These are phyloP conservation scores for Eretmocerus hayati DNA, from an alignment of 2,888 invertebrate genomes.

Conservation along the genomic window DNA sequence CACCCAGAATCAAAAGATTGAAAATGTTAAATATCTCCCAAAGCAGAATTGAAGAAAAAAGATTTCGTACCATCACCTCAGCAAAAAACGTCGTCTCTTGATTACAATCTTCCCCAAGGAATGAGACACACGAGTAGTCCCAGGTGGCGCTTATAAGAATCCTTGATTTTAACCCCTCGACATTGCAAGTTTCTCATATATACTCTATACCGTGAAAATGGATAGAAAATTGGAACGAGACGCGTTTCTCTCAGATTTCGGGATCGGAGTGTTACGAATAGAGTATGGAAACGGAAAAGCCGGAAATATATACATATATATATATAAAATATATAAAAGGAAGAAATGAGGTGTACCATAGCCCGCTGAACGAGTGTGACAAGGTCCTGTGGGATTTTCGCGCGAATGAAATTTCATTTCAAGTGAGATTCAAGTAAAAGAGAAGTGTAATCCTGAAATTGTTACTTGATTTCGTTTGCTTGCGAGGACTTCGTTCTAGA, in stretches of 20 bases:
- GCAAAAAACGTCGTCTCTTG: too few relatives aligned
- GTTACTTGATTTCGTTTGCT: constrained; percentile 36
- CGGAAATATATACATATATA: background rate
- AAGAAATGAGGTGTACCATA: background rate
- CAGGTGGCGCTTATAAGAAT: constrained; percentile 26
- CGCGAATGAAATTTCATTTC: constrained; percentile 38
- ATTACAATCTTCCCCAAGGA: background rate
- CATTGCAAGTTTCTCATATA: background rate
- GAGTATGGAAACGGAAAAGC: too few relatives aligned
- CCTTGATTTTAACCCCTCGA: too few relatives aligned
- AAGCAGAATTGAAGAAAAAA: too few relatives aligned
- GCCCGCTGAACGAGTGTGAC: background rate
- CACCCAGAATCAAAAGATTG: too few relatives aligned
- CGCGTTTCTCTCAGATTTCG: constrained; percentile 25
- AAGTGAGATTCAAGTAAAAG: constrained; percentile 14
- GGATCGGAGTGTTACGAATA: too few relatives aligned
- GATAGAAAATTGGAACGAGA: background rate
- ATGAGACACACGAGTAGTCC: too few relatives aligned
- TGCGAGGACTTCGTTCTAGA: constrained; percentile 7
- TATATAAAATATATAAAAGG: background rate
- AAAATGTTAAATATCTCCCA: too few relatives aligned
- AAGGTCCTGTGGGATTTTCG: constrained; percentile 26
- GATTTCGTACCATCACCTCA: too few relatives aligned
- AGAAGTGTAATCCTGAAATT: constrained; percentile 33
- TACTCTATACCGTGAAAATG: background rate